Base-by-base conservation (phyloP, 2,888 invertebrate genomes). In the Drosophila maculinotata region DNA sequence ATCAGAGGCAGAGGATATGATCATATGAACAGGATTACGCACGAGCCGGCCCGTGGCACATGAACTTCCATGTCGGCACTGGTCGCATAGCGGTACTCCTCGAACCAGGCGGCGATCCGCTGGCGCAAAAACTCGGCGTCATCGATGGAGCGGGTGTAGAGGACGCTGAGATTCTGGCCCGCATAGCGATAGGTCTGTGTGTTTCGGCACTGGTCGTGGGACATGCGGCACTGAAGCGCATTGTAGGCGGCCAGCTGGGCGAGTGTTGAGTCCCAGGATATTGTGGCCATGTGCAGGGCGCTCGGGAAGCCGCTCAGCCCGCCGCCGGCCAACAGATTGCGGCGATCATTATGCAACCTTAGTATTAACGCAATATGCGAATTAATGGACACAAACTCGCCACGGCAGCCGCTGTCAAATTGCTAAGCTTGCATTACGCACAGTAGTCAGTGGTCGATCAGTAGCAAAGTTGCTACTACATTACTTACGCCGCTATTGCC, bases 131-230 rank as follows among this genome's bases (percentile, higher is more conserved):
- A 87, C 0, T 42, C 44, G 3, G 41, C 35, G 1, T 56, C 42
- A 1, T 67, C 57, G 0, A 63, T 49, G 20, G 39, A 72, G n/a
- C 62, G 64, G 0, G 71, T 76, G 8, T 38, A 76, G 15, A 80
- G 57, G 0, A 88, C 41, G 51, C 80, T 83, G 8, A 89, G 73
- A 23, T 87, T 87, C 48, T 87, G 86, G 1, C 86, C 86, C 1
- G 88, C 44, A 28, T 69, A 76, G 3, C 72, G 87, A 20, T 83
- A 87, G 1, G 72, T 73, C 3, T 68, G 28, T 3, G 86, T 89
- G 23, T 86, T 86, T 14, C 84, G 87, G 48, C 86, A 87, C 41
- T 79, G 67, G 39, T 87, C 87, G 33, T 87, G 87, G 0, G 70
- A 79, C 77, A 87, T 76, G 7, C 69, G 71, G 51, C 87, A 88